phyloP scores from a whole-genome alignment of 2,888 invertebrate species.

The Scelioninae gen. 1 region DNA sequence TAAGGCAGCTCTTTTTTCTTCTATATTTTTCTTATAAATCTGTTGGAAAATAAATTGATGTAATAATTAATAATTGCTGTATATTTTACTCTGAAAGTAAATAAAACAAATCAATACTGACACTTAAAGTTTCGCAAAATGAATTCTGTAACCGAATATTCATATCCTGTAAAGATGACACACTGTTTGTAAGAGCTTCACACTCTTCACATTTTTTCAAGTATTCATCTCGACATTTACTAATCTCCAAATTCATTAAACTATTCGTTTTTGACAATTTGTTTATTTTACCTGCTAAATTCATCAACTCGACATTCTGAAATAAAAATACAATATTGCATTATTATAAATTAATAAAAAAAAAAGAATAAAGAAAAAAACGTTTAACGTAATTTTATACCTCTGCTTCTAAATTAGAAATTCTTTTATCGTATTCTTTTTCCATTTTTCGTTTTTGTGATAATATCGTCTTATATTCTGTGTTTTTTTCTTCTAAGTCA shows the following conservation, averaged over 20 bases:
- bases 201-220: slow-evolving; percentile 24
- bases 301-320: slow-evolving; percentile 1
- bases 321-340: neutral
- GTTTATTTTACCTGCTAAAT: neutral
- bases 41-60: neutral
- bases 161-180: neutral
- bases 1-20: neutral
- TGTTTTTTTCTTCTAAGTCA: neutral
- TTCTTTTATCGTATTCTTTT: slow-evolving; percentile 9
- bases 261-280: neutral
- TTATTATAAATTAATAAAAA: neutral
- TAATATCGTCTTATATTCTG: neutral
- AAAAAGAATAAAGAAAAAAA: neutral
- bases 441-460: neutral
- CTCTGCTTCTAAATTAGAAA: neutral
- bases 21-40: neutral
- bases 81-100: neutral
- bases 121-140: slow-evolving; percentile 9
- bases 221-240: slow-evolving; percentile 17
- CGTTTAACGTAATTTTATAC: neutral
- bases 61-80: no score
- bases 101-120: neutral
- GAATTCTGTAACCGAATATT: slow-evolving; percentile 8
- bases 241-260: slow-evolving; percentile 5
- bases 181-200: slow-evolving; percentile 1